Conservation (phyloP, 2,797 vertebrate species). For the Botia almorhae region DNA sequence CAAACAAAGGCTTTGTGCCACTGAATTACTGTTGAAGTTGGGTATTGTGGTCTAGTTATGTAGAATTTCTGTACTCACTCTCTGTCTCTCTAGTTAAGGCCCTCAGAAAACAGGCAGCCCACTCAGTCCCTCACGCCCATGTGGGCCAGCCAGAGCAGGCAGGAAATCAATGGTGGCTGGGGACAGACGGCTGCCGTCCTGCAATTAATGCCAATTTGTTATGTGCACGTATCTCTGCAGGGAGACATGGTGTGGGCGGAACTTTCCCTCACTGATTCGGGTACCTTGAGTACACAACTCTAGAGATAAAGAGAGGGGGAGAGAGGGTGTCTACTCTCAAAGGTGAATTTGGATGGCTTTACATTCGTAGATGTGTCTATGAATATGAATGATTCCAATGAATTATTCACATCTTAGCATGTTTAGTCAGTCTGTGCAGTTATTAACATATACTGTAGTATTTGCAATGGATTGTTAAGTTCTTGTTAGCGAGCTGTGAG, state of each 20-base stretch:
- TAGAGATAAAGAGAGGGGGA: not conserved
- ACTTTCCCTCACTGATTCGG: conserved; percentile 33
- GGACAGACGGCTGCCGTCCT: conserved; percentile 46
- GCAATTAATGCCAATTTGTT: conserved; percentile 57
- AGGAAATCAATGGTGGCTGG: conserved; percentile 55
- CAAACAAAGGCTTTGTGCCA: not conserved
- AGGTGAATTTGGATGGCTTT: conserved; percentile 41
- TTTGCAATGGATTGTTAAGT: conserved; percentile 3
- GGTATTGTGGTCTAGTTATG: not conserved
- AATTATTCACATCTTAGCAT: conserved; percentile 40
- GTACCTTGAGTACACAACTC: conserved; percentile 34
- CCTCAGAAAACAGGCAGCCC: conserved; percentile 28
- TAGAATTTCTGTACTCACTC: not conserved
- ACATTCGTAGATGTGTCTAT: conserved; percentile 32
- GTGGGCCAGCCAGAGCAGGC: conserved; percentile 38
- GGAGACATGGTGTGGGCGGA: conserved; percentile 50
- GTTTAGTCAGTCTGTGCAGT: conserved; percentile 30
- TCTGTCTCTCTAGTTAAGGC: conserved; percentile 6
- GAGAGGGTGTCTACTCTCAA: conserved; percentile 12
- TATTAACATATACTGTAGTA: conserved; percentile 27
- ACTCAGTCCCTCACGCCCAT: conserved; percentile 32
- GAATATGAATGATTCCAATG: conserved; percentile 45
- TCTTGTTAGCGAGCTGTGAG: not conserved
- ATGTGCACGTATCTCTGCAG: conserved; percentile 50
- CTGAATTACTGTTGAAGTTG: not conserved